Evolutionary conservation across 92 coral and sea anemone species (phyloP).

Genomic region (Zoanthus gigantus): DNA sequence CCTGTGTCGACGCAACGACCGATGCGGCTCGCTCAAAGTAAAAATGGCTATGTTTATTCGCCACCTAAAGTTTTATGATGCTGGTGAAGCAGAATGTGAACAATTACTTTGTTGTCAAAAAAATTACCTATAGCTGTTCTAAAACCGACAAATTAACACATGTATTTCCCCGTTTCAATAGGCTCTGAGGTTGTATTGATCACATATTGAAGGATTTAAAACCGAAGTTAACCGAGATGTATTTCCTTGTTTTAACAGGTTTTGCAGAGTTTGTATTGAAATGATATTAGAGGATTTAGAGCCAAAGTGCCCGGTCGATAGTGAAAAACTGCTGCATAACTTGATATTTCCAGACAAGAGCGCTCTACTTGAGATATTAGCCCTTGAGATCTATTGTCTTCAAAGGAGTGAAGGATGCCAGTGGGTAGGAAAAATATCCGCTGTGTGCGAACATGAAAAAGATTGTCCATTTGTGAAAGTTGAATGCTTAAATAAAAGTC

Average conservation of each 20-base stretch:
- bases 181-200: too few species aligned
- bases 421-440: slow-evolving; percentile 73
- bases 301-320: slow-evolving; percentile 80
- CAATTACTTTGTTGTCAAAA: too few species aligned
- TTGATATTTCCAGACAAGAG: slow-evolving; percentile 75
- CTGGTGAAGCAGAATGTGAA: too few species aligned
- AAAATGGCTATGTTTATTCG: too few species aligned
- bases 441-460: slow-evolving; percentile 53
- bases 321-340: slow-evolving; percentile 43
- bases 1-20: too few species aligned
- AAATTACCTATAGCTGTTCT: too few species aligned
- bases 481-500: slow-evolving; percentile 56
- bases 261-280: slow-evolving; percentile 64
- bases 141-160: too few species aligned
- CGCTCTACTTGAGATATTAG: slow-evolving; percentile 79
- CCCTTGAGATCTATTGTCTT: slow-evolving; percentile 70
- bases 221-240: too few species aligned
- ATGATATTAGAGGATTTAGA: slow-evolving; percentile 42
- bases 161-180: too few species aligned
- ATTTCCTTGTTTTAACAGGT: slow-evolving; percentile 53
- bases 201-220: too few species aligned
- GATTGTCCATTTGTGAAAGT: slow-evolving; percentile 76
- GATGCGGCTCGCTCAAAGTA: too few species aligned
- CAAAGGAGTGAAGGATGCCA: slow-evolving; percentile 74
- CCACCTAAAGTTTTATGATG: too few species aligned